phyloP scores from a whole-genome alignment of 2,113 vertebrate species.

The Oncorhynchus masou region DNA sequence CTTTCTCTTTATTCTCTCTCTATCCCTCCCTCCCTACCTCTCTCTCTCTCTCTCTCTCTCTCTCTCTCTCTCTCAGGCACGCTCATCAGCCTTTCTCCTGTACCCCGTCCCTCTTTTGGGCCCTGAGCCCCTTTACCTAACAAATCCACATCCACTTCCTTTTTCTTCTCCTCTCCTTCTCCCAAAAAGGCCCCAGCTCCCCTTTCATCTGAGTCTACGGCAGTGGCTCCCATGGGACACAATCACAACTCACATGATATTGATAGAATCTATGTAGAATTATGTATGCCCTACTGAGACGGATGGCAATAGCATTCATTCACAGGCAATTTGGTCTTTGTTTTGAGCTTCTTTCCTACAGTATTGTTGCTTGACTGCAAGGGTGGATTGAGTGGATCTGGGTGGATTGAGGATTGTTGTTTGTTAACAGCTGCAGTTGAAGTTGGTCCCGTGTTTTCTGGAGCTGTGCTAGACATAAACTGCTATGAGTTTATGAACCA shows the following conservation, averaged over 20 bases:
- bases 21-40: background rate
- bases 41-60: background rate
- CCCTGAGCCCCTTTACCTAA: background rate
- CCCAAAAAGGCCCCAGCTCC: no score
- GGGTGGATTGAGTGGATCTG: background rate
- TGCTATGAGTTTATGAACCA: background rate
- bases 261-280: background rate
- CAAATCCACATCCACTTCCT: background rate
- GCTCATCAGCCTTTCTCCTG: background rate
- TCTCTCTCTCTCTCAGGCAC: background rate
- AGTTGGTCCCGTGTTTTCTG: background rate
- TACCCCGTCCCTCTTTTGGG: background rate
- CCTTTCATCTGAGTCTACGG: background rate
- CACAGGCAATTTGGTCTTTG: background rate
- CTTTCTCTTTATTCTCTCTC: background rate
- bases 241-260: background rate
- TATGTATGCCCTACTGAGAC: background rate
- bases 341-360: background rate
- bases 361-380: background rate
- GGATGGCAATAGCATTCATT: background rate
- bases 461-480: background rate
- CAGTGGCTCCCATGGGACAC: background rate
- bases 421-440: background rate
- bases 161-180: background rate
- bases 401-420: background rate